Conservation (phyloP, 2,888 invertebrate genomes). For the Diaperis boleti region DNA sequence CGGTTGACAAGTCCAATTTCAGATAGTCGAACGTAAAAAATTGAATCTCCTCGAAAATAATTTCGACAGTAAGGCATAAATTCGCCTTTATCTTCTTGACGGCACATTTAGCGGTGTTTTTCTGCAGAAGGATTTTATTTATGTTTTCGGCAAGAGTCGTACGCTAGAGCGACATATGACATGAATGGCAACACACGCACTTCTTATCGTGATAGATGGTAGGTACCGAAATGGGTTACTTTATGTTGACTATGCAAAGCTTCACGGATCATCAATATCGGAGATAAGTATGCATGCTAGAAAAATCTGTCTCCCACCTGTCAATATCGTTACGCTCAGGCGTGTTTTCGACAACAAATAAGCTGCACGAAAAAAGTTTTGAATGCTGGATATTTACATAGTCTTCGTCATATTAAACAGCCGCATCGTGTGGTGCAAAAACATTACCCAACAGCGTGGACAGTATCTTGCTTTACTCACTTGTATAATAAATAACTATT, state of each 20-base stretch:
- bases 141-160: conserved; percentile 37
- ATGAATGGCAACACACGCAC: conserved; percentile 41
- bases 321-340: conserved; percentile 42
- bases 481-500: too few relatives aligned
- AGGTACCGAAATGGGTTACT: conserved; percentile 43
- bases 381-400: too few relatives aligned
- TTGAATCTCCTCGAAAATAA: background rate
- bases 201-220: conserved; percentile 45
- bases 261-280: conserved; percentile 48
- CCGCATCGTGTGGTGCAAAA: too few relatives aligned
- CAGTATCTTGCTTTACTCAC: too few relatives aligned
- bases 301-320: conserved; percentile 46
- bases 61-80: conserved; percentile 19
- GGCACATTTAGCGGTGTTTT: conserved; percentile 38
- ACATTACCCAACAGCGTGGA: too few relatives aligned
- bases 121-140: conserved; percentile 38
- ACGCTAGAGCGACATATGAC: conserved; percentile 40
- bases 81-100: conserved; percentile 35
- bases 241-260: conserved; percentile 46
- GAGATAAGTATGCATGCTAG: conserved; percentile 41
- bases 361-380: too few relatives aligned
- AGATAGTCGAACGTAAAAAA: conserved; percentile 1
- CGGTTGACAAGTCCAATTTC: too few relatives aligned
- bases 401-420: too few relatives aligned
- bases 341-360: conserved; percentile 10